phyloP scores from a whole-genome alignment of 2,797 vertebrate genomes.

The Spondyliosoma cantharus region DNA sequence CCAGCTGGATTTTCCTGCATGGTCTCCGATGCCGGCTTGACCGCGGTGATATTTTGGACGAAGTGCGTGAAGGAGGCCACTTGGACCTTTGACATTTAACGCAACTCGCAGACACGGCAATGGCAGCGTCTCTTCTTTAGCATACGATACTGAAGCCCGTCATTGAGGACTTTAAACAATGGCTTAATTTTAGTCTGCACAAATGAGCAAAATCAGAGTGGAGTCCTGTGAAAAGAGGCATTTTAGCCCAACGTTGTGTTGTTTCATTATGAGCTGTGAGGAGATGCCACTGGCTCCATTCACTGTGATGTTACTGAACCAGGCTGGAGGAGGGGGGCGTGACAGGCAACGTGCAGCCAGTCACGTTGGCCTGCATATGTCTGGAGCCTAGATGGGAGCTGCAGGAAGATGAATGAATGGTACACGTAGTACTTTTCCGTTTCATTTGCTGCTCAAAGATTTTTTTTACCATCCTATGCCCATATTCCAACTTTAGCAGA shows the following conservation, averaged over 20 bases:
- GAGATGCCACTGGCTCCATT: constrained; percentile 30
- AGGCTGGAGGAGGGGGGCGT: constrained; percentile 36
- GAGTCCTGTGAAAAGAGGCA: background rate
- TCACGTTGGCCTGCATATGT: constrained; percentile 65
- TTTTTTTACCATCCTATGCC: background rate
- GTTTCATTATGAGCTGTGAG: constrained; percentile 45
- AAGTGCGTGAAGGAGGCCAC: constrained; percentile 41
- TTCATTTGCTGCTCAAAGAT: background rate
- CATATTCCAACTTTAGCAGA: accelerated
- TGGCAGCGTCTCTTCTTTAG: background rate
- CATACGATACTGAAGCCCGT: accelerated
- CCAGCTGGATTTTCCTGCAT: background rate
- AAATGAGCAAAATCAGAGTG: background rate
- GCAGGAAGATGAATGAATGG: background rate
- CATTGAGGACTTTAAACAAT: background rate
- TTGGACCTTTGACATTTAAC: constrained; percentile 80
- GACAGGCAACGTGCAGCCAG: constrained; percentile 52
- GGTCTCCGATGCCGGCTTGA: constrained; percentile 48
- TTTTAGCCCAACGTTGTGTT: background rate
- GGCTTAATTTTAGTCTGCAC: background rate
- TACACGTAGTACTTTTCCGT: background rate
- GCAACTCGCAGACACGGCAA: background rate
- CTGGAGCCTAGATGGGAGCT: background rate
- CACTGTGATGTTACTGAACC: constrained; percentile 7
- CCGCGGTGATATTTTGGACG: constrained; percentile 58